phyloP scores from a whole-genome alignment of 2,113 vertebrate genomes.

The Oriolus oriolus region DNA sequence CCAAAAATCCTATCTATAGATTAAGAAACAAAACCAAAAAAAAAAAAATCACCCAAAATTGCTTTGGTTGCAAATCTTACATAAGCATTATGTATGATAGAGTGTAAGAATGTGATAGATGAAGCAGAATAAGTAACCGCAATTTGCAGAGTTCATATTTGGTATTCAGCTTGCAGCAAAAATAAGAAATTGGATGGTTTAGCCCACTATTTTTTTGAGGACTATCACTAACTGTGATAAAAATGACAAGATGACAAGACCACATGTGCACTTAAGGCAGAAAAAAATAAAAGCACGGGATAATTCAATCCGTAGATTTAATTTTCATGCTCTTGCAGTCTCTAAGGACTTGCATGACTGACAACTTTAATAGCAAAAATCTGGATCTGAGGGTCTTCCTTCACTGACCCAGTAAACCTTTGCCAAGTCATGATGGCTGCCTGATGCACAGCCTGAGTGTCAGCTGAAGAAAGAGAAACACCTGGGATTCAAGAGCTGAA shows the following conservation, averaged over 20 bases:
- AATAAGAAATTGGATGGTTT: background rate
- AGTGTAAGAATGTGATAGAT: background rate
- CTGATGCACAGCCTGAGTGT: constrained; percentile 16
- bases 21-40: background rate
- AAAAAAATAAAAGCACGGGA: background rate
- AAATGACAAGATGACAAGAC: constrained; percentile 10
- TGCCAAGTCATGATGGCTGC: constrained; percentile 41
- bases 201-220: background rate
- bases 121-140: background rate
- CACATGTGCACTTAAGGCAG: background rate
- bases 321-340: constrained; percentile 4
- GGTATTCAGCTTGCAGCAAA: background rate
- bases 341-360: background rate
- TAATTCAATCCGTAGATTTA: background rate
- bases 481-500: constrained; percentile 23
- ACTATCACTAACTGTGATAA: background rate
- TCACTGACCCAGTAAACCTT: constrained; percentile 9
- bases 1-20: background rate
- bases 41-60: background rate
- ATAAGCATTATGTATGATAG: background rate
- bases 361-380: constrained; percentile 47
- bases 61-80: background rate
- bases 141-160: background rate
- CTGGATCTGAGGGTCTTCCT: constrained; percentile 5
- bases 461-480: constrained; percentile 51